These are phyloP conservation scores for Ptilodon capucinus DNA, from an alignment of 2,888 invertebrate species.

Conservation along the genomic window DNA sequence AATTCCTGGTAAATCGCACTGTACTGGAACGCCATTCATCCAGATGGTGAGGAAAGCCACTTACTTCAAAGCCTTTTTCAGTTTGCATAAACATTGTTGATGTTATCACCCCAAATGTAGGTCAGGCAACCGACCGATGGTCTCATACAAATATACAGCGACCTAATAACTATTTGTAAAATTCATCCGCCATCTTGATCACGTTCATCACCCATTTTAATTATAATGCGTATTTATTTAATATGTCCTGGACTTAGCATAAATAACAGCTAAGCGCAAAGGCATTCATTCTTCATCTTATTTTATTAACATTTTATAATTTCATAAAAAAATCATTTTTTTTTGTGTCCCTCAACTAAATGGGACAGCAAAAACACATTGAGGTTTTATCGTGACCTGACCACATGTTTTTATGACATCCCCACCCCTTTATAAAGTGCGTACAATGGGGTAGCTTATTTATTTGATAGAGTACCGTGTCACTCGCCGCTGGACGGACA, in stretches of 20 bases:
- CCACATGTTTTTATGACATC: slow-evolving; percentile 44
- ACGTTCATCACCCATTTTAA: too few species aligned
- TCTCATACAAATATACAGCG: slow-evolving; percentile 35
- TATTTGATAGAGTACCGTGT: slow-evolving; percentile 32
- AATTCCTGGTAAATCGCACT: too few species aligned
- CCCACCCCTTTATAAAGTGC: slow-evolving; percentile 37
- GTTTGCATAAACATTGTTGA: slow-evolving; percentile 21
- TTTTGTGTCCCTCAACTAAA: slow-evolving; percentile 9
- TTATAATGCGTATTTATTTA: too few species aligned
- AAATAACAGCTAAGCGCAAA: too few species aligned
- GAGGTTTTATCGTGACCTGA: slow-evolving; percentile 39
- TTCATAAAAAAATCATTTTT: too few species aligned
- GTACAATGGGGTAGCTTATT: slow-evolving; percentile 35
- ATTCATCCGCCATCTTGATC: too few species aligned
- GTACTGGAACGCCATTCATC: too few species aligned
- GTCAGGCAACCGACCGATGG: slow-evolving; percentile 42
- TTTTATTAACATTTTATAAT: too few species aligned
- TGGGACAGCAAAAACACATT: slow-evolving; percentile 29
- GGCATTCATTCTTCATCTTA: too few species aligned
- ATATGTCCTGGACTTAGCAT: too few species aligned
- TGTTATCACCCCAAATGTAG: slow-evolving; percentile 29
- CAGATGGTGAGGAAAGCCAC: too few species aligned
- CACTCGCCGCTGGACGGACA: background rate
- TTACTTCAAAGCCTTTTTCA: slow-evolving; percentile 15
- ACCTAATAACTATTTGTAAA: too few species aligned